Evolutionary conservation across 2,888 invertebrate species (phyloP), one percentile per base, ranked within the genome.

Genomic region (Aethes cnicana): DNA sequence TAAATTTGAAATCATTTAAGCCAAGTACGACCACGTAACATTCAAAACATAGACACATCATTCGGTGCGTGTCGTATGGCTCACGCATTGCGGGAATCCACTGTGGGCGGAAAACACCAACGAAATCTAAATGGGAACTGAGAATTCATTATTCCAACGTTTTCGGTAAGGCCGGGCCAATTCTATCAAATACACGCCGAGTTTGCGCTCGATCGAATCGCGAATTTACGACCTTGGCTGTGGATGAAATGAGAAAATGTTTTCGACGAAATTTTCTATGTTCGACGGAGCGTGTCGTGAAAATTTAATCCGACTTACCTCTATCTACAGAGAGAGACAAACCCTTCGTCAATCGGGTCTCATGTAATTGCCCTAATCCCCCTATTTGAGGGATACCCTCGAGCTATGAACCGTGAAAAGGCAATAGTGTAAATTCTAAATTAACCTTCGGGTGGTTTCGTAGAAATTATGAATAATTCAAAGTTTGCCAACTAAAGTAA

Each of bases 391-490:
- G 25, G 1, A 9, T 9, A 17, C 44, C 50, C 37, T 25, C 11
- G 12, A 44, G 37, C 36, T 21, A 23, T 43, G 36, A 7, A 28
- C 43, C 28, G 14, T 16, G 35, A 23, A 21, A 35, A 36, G 33
- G 20, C 42, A 37, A 50, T 50, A 50, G 50, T 44, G 23, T 9
- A 37, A 30, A 50, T 44, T 44, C 17, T 9, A 37, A 30, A 50
- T 44, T 50, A 44, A 50, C 35, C 28, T 37, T 18, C 30, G 8
- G 44, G 32, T 18, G 11, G 37, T 49, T 49, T 49, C 42, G 28
- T 30, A 23, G 37, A 11, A 44, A 50, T 50, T 44, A 50, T 50
- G 50, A 50, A 44, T 50, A 44, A 50, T 50, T 50, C 50, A 50
- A 50, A 44, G 37, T 50, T 44, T 14, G 21, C 37, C 36, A 37